phyloP scores from a whole-genome alignment of 2,888 invertebrate species.

The Brenthis hecate region DNA sequence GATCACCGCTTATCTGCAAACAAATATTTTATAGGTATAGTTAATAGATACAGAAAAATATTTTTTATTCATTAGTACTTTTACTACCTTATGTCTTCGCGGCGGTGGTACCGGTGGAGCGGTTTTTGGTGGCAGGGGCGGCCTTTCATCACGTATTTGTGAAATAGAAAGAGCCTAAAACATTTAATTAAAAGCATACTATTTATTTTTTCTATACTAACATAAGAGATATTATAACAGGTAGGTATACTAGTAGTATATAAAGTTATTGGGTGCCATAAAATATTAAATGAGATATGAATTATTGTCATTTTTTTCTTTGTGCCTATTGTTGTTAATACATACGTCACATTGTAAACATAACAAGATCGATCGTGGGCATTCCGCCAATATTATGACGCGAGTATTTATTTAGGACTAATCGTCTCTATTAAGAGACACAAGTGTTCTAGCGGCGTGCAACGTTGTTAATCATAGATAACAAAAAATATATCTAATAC shows the following conservation, averaged over 20 bases:
- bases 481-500: background rate
- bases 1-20: conserved; percentile 57
- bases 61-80: background rate
- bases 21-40: background rate
- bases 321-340: conserved; percentile 25
- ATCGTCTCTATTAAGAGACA: conserved; percentile 34
- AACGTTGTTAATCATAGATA: conserved; percentile 14
- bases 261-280: too few species aligned
- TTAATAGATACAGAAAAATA: background rate
- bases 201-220: background rate
- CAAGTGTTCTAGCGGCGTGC: conserved; percentile 24
- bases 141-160: conserved; percentile 70
- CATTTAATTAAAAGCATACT: background rate
- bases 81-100: conserved; percentile 70
- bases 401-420: conserved; percentile 41
- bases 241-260: too few species aligned
- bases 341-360: conserved; percentile 30
- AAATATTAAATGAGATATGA: background rate
- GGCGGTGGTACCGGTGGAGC: conserved; percentile 77
- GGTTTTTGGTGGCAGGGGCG: conserved; percentile 75
- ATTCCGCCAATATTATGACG: conserved; percentile 42
- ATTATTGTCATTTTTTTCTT: conserved; percentile 4
- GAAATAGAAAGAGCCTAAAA: conserved; percentile 63
- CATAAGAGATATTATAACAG: background rate
- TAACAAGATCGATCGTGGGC: conserved; percentile 35